These are phyloP conservation scores for Molossus alvarezi DNA, from an alignment of 2,797 vertebrate genomes.

Conservation along the genomic window DNA sequence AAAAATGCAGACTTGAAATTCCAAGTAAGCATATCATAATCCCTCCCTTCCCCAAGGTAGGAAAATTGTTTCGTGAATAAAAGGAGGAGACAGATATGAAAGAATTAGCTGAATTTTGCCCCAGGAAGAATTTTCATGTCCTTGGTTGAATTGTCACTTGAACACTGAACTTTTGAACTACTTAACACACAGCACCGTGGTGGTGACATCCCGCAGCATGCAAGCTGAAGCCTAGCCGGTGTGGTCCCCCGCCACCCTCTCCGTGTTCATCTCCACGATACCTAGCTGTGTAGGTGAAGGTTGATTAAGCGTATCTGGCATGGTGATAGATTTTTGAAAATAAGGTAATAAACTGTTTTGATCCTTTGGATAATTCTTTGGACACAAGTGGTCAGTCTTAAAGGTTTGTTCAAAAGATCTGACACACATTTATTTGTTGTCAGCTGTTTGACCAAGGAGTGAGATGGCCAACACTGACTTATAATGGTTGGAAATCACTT, in stretches of 20 bases:
- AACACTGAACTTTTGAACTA: slow-evolving; percentile 45
- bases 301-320: background rate
- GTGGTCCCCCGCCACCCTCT: too few relatives aligned
- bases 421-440: background rate
- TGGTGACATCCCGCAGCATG: background rate
- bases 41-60: background rate
- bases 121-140: slow-evolving; percentile 38
- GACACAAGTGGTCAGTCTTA: background rate
- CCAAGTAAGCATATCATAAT: slow-evolving; percentile 53
- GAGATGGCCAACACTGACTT: background rate
- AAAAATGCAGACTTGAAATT: slow-evolving; percentile 62
- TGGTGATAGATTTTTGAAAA: background rate
- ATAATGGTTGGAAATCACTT: background rate
- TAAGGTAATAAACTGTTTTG: background rate
- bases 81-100: background rate
- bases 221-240: background rate
- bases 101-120: slow-evolving; percentile 51
- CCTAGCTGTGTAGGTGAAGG: background rate
- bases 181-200: background rate
- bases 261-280: background rate
- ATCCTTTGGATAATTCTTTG: background rate
- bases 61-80: slow-evolving; percentile 62
- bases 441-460: background rate
- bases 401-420: background rate
- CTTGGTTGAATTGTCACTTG: slow-evolving; percentile 41